Evolutionary conservation across 2,888 invertebrate genomes (phyloP), one percentile per base, ranked within the genome.

Genomic region (Timema cristinae): DNA sequence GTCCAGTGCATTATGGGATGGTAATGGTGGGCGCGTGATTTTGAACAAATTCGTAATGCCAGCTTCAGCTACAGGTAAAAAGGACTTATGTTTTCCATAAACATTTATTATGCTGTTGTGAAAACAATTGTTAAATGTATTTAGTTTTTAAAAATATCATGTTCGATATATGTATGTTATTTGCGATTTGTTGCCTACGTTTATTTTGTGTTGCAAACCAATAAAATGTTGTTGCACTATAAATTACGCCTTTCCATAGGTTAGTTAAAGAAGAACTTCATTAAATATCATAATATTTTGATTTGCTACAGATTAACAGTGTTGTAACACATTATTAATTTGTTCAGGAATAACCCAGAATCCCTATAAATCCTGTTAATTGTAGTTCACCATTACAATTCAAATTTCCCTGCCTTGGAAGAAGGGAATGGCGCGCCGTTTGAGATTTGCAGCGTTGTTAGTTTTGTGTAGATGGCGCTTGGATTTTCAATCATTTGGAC

Each of bases 21-120:
- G 80, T 77, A 82, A 83, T 83, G 83, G 82, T 83, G 82, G 83
- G 84, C 84, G 84, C 83, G 84, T 83, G 82, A 83, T 83, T 84
- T 84, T 84, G 82, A 84, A 84, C 83, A 82, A 81, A 80, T 80
- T 80, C 78, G 78, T 78, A 78, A 77, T 79, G 78, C 78, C 74
- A 74, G 68, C 73, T 74, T 71, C 76, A 73, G 71, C 73, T 73
- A 71, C 75, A 75, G 73, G 77, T 77, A 76, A 76, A 68, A 71
- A 52, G 59, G 67, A 67, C 66, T 54, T 72, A 69, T 67, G 59
- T 69, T 69, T 50, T 47, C 6, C 48, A 13, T 63, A 32, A 32
- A 47, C 63, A 8, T 32, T 48, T 48, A 13, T 63, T 11, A 9
- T 63, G 48, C 16, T 47, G 11, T 5, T 13, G 47, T 16, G 11